Percentiles rank a stretch among this genome's conserved stretches.
phyloP scores from a whole-genome alignment of 2,113 vertebrate species.

The Notechis scutatus region DNA sequence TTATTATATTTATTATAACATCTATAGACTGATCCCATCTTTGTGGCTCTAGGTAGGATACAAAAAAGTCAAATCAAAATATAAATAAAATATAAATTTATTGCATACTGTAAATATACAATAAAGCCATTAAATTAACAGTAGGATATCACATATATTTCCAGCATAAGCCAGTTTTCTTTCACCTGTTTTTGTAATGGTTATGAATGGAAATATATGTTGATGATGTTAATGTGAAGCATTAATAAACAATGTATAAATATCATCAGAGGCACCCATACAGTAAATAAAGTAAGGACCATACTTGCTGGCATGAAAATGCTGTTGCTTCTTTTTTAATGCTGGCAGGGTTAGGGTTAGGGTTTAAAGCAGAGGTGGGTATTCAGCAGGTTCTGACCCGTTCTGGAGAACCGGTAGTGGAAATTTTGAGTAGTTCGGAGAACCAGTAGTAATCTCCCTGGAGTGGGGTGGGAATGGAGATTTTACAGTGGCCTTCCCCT shows the following conservation, averaged over 20 bases:
- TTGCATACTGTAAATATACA: background rate
- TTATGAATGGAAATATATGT: background rate
- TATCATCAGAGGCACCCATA: background rate
- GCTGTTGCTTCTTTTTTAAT: background rate
- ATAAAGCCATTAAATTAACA: background rate
- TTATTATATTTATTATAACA: background rate
- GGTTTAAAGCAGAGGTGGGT: too few species aligned
- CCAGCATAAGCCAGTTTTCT: background rate
- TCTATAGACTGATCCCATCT: background rate
- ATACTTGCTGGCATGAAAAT: background rate
- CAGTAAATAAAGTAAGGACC: background rate
- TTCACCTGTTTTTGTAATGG: background rate
- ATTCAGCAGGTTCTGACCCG: too few species aligned
- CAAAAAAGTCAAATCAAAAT: background rate
- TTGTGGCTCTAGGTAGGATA: background rate
- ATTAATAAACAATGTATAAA: background rate
- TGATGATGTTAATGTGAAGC: background rate
- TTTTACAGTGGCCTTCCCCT: too few species aligned
- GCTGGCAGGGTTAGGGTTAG: background rate
- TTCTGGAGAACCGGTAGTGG: too few species aligned
- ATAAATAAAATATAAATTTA: background rate
- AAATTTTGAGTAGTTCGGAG: too few species aligned
- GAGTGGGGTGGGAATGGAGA: too few species aligned
- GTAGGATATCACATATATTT: background rate
- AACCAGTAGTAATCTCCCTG: too few species aligned